phyloP scores from a whole-genome alignment of 1,140 invertebrate genomes.

The Scaptomyza montana region DNA sequence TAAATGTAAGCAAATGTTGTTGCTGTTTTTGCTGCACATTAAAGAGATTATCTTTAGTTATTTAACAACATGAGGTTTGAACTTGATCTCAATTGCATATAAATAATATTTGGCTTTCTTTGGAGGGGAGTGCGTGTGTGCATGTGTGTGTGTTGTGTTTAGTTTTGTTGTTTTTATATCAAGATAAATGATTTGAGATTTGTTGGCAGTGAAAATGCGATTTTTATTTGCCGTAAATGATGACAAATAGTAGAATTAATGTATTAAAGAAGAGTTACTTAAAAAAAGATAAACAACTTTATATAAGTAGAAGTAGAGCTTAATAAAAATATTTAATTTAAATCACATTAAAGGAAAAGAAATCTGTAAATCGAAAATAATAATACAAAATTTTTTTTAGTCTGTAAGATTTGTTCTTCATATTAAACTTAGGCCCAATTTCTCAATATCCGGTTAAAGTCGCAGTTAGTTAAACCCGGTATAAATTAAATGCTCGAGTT shows the following conservation, averaged over 20 bases:
- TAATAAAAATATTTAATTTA: too few species aligned
- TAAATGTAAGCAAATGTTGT: not conserved
- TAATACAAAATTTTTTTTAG: too few species aligned
- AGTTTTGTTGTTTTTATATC: not conserved
- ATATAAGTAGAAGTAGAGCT: too few species aligned
- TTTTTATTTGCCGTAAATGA: not conserved
- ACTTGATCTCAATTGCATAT: constrained; percentile 33
- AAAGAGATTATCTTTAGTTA: constrained; percentile 24
- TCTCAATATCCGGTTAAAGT: too few species aligned
- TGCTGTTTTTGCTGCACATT: not conserved
- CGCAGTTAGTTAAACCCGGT: too few species aligned
- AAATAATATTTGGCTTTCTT: constrained; percentile 1
- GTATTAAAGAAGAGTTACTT: not conserved
- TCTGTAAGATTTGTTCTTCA: too few species aligned
- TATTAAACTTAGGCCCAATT: too few species aligned
- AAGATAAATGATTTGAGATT: constrained; percentile 16
- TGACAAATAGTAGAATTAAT: not conserved
- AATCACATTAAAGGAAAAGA: too few species aligned
- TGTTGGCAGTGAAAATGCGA: not conserved
- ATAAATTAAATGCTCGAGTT: too few species aligned
- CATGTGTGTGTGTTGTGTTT: not conserved
- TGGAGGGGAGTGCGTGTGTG: not conserved
- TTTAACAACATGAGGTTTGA: constrained; percentile 8
- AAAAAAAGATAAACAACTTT: too few species aligned
- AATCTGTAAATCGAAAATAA: too few species aligned